These are phyloP conservation scores for Canis aureus DNA, from an alignment of 2,113 vertebrate species.

Conservation along the genomic window DNA sequence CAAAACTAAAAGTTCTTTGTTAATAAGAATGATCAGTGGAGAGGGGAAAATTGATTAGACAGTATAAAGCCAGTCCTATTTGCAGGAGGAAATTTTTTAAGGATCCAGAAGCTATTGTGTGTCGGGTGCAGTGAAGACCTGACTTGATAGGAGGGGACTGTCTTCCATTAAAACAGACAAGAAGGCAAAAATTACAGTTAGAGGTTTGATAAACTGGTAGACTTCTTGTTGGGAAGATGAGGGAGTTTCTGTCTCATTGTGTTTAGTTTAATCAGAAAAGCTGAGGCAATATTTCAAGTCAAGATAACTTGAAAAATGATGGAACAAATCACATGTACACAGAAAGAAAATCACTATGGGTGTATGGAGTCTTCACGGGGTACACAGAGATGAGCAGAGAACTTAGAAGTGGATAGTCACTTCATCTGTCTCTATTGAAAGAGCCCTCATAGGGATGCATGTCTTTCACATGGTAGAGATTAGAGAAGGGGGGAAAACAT, in stretches of 20 bases:
- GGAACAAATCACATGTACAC: background rate
- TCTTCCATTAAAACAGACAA: background rate
- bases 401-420: background rate
- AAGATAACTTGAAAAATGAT: background rate
- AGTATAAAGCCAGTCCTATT: background rate
- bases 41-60: background rate
- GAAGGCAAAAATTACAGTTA: background rate
- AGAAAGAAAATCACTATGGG: background rate
- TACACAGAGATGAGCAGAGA: background rate
- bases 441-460: background rate
- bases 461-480: background rate
- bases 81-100: background rate
- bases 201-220: background rate
- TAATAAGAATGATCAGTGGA: background rate
- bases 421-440: background rate
- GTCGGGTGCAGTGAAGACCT: background rate
- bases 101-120: background rate
- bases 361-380: background rate
- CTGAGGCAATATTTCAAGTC: constrained; percentile 32
- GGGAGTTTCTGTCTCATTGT: background rate
- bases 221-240: background rate
- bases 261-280: constrained; percentile 37
- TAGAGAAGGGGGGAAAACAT: background rate
- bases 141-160: background rate
- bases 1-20: background rate